Evolutionary conservation across 2,888 invertebrate genomes (phyloP), one percentile per base, ranked within the genome.

Genomic region (Parochlus steinenii): DNA sequence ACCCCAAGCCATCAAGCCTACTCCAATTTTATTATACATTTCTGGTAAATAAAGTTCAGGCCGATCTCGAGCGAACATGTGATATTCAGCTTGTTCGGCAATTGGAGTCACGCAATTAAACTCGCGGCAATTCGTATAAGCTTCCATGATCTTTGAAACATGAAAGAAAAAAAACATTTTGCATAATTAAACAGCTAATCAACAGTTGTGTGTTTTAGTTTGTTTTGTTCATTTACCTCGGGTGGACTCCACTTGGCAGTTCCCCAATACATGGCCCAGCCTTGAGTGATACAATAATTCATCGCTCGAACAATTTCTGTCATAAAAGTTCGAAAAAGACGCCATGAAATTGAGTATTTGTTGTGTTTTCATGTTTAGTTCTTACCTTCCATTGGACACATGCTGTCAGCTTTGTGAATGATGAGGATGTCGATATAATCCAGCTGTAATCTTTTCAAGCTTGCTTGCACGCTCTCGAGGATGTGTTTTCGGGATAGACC

Each of bases 261-360:
- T 5, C 93, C 95, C 95, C 95, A 95, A 56, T 95, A 95, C 83
- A 95, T 87, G 6, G 82, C 83, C 86, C 87, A 87, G 38, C 93
- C 93, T 62, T 89, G 82, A 49, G 82, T 82, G 50, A 95, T 92
- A 40, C 89, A 77, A 60, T 89, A 86, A 52, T 83, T 85, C 80
- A 93, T 92, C 7, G 92, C 89, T 33, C 95, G 73, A 20, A 95
- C 92, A 44, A 89, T 70, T 63, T 90, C 89, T 89, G 67, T 33
- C 56, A 62, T 46, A 39, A 40, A 37, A 40, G 14, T 12, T 27
- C 11, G 7, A 30, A 10, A 30, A 16, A 3, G 12, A 33, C 6
- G 8, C 14, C 28, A 15, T 4, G 5, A 28, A 28, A 28, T 5
- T 28, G 14, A 28, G 8, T 17, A 5, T 6, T 28, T 14, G 5